Conservation (phyloP, 2,113 vertebrate species). For the Embiotoca jacksoni region DNA sequence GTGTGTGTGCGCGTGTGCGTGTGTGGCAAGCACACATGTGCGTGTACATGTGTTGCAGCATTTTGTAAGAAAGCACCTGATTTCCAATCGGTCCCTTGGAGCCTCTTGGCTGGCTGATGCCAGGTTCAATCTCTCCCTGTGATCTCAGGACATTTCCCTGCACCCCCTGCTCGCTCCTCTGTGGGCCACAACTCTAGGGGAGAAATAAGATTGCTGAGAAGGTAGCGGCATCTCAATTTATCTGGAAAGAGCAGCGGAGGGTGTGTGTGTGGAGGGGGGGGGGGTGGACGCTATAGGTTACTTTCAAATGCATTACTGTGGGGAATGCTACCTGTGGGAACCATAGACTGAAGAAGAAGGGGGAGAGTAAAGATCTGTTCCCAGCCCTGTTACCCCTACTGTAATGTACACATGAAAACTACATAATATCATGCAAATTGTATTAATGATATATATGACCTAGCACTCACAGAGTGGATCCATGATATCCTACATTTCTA, state of each 20-base stretch:
- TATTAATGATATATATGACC: conserved; percentile 14
- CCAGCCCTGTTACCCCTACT: background rate
- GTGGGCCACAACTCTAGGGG: conserved; percentile 56
- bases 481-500: conserved; percentile 4
- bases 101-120: conserved; percentile 64
- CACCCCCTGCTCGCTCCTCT: conserved; percentile 41
- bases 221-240: conserved; percentile 73
- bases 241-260: conserved; percentile 48
- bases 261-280: background rate
- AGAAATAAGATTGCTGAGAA: conserved; percentile 69
- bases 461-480: background rate
- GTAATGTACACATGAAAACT: conserved; percentile 18
- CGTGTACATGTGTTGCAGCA: conserved; percentile 36
- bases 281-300: conserved; percentile 27
- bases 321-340: conserved; percentile 60
- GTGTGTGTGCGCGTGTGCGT: background rate
- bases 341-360: conserved; percentile 11
- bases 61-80: conserved; percentile 64
- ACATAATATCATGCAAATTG: conserved; percentile 7
- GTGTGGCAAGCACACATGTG: too few relatives aligned
- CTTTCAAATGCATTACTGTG: conserved; percentile 74
- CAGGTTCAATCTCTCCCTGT: conserved; percentile 72
- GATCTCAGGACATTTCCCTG: conserved; percentile 67
- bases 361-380: conserved; percentile 26
- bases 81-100: conserved; percentile 69